Evolutionary conservation across 2,888 invertebrate species (phyloP), one percentile per base, ranked within the genome.

Genomic region (Allygus modestus): DNA sequence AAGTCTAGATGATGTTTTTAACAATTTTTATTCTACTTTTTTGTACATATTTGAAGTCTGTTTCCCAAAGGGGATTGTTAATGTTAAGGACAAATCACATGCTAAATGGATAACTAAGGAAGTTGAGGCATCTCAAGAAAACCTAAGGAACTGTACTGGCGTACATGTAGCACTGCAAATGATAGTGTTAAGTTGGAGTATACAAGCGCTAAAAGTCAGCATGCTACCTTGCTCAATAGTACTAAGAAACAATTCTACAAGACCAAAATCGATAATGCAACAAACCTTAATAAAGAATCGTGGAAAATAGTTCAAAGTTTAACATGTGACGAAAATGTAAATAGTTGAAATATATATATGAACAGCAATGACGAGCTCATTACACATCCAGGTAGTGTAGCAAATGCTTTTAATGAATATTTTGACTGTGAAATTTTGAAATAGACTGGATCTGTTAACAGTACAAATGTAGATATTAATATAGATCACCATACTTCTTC

Each of bases 271-370:
- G 65, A 65, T 15, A 65, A 65, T 20, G 28, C 65, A 28, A 65
- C 1, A 28, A 65, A 65, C 15, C 4, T 65, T 17, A 65, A 12
- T 31, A 65, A 73, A 41, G 73, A 73, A 20, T 82, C 82, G 0
- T 82, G 82, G 82, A n/a, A 1, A 17, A 43, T 82, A 12, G 5
- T 82, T 26, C 33, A 37, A 23, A 43, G 26, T 69, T 69, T 82
- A 33, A 82, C 82, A 65, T 37, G 82, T 69, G 82, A 82, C 23
- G 65, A 37, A 33, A 65, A 82, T 82, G 65, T 82, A 69, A 69
- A 69, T 65, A 43, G 43, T 65, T 65, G 17, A 65, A 82, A 82
- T 82, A 65, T 82, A 41, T 5, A 33, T 82, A 23, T 82, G 23
- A 82, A 23, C 2, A 31, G 20, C 15, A 65, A 69, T 82, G 82